These are phyloP conservation scores for Rhynchomys soricoides DNA, from an alignment of 2,113 vertebrate species.

Conservation along the genomic window DNA sequence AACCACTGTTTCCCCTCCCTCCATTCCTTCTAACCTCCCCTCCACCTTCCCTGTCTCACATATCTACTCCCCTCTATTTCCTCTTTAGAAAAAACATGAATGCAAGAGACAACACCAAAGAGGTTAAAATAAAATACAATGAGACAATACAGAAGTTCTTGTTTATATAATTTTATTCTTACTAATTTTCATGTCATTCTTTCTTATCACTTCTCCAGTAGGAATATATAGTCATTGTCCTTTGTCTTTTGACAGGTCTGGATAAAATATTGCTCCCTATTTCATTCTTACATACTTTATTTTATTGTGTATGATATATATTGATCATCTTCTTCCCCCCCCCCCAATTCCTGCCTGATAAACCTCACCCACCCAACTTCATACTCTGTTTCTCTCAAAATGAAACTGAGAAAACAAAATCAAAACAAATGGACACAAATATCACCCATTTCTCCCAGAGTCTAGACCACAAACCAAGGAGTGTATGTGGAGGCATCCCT, in stretches of 20 bases:
- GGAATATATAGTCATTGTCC: neutral
- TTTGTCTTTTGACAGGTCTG: constrained; percentile 26
- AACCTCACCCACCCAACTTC: neutral
- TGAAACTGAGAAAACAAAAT: neutral
- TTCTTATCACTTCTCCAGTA: neutral
- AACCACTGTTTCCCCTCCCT: neutral
- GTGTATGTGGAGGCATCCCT: no score
- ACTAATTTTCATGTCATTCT: constrained; percentile 5
- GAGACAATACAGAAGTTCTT: neutral
- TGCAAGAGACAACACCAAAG: no score
- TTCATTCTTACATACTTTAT: neutral
- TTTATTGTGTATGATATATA: neutral
- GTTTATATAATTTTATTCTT: constrained; percentile 32
- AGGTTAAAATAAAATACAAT: neutral
- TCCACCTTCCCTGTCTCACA: neutral
- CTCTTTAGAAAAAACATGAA: neutral
- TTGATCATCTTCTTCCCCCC: neutral
- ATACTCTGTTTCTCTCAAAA: neutral
- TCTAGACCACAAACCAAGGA: no score
- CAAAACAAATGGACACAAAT: neutral
- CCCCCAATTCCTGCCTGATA: neutral
- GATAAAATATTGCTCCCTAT: neutral
- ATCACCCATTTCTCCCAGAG: no score
- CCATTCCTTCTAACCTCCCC: fast-evolving
- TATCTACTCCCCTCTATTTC: neutral